Conservation (phyloP, 2,888 invertebrate genomes). For the Trachelus troglodyta region DNA sequence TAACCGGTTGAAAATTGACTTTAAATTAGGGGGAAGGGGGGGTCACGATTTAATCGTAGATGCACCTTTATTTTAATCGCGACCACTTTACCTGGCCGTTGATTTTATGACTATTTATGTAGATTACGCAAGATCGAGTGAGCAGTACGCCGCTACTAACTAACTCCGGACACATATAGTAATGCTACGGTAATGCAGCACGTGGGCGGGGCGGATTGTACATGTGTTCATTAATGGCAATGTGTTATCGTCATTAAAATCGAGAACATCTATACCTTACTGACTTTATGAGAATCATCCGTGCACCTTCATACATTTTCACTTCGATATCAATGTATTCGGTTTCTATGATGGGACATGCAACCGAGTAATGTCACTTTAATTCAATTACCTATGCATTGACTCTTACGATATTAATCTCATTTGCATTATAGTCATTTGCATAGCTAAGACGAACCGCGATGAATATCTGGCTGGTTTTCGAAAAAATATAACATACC, state of each 20-base stretch:
- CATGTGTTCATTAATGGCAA: slow-evolving; percentile 43
- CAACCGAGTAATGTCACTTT: background rate
- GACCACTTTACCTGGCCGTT: slow-evolving; percentile 35
- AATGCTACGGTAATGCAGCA: slow-evolving; percentile 28
- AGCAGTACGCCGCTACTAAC: slow-evolving; percentile 14
- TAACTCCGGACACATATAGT: slow-evolving; percentile 14
- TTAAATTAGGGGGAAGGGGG: slow-evolving; percentile 10
- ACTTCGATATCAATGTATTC: background rate
- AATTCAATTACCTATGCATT: background rate
- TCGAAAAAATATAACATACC: background rate
- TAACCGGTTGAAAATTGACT: slow-evolving; percentile 14
- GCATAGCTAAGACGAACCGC: background rate
- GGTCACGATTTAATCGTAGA: slow-evolving; percentile 22
- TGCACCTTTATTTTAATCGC: slow-evolving; percentile 36
- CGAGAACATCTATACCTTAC: slow-evolving; percentile 13
- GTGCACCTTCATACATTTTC: background rate
- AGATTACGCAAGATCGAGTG: slow-evolving; percentile 29
- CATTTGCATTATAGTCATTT: background rate
- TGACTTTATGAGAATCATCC: background rate
- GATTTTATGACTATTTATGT: slow-evolving; percentile 45
- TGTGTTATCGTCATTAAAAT: slow-evolving; percentile 19
- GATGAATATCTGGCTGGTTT: background rate
- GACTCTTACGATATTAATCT: background rate
- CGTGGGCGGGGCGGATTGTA: slow-evolving; percentile 44
- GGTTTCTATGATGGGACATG: background rate